Conservation (phyloP, 1,140 invertebrate genomes). For the Zaprionus capensis region DNA sequence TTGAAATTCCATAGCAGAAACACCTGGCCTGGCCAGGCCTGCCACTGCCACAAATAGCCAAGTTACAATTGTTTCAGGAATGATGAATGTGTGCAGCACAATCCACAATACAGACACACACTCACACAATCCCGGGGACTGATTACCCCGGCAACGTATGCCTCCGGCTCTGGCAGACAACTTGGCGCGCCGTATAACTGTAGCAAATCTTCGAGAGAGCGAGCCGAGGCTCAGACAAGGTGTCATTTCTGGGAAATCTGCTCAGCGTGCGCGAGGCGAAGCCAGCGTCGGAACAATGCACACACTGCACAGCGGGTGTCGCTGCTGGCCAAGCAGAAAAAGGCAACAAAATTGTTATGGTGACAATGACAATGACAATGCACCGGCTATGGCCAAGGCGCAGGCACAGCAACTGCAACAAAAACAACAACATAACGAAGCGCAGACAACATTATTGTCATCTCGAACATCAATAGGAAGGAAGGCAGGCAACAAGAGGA, state of each 20-base stretch:
- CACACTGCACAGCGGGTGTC: constrained; percentile 61
- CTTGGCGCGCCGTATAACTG: constrained; percentile 71
- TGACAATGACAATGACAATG: constrained; percentile 66
- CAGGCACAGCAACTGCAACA: constrained; percentile 10
- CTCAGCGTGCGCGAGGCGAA: constrained; percentile 56
- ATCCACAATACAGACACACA: constrained; percentile 15
- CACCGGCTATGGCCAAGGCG: constrained; percentile 28
- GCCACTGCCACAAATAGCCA: constrained; percentile 2
- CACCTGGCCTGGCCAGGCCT: constrained; percentile 51
- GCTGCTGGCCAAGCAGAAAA: constrained; percentile 39
- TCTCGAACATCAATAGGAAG: constrained; percentile 37
- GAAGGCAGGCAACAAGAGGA: not conserved
- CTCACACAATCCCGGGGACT: constrained; percentile 21
- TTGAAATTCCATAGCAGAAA: constrained; percentile 72
- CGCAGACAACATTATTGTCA: constrained; percentile 79
- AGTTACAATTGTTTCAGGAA: constrained; percentile 40
- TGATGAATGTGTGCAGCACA: constrained; percentile 35
- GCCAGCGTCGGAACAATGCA: constrained; percentile 37
- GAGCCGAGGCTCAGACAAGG: constrained; percentile 51
- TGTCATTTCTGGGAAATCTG: constrained; percentile 78
- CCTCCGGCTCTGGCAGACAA: constrained; percentile 50
- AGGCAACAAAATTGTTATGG: constrained; percentile 64
- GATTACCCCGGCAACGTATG: constrained; percentile 28
- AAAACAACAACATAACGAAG: constrained; percentile 60
- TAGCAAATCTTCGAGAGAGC: constrained; percentile 55